phyloP scores from a whole-genome alignment of 1,140 invertebrate genomes.

The Meteorus sp. region DNA sequence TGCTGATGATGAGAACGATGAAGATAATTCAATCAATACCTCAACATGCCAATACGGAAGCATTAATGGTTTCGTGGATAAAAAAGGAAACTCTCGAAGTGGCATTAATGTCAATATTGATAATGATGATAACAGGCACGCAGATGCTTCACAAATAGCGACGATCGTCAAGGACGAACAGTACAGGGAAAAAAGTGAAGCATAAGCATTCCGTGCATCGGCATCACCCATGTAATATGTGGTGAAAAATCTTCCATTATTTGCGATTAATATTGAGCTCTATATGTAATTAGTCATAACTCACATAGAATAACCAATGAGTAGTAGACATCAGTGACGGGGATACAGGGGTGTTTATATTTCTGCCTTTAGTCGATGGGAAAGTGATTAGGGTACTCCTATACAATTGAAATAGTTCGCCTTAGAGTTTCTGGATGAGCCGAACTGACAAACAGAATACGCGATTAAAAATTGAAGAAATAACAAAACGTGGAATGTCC shows the following conservation, averaged over 20 bases:
- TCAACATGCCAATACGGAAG: slow-evolving; percentile 7
- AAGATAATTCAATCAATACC: slow-evolving; percentile 3
- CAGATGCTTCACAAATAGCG: slow-evolving; percentile 16
- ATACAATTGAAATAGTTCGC: too few species aligned
- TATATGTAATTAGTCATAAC: neutral
- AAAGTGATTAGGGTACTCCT: too few species aligned
- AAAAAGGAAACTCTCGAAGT: slow-evolving; percentile 11
- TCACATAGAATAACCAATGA: neutral
- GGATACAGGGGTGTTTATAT: neutral
- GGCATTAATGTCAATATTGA: slow-evolving; percentile 7
- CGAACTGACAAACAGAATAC: too few species aligned
- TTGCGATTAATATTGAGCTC: slow-evolving; percentile 6
- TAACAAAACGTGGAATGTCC: too few species aligned
- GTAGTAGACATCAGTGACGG: slow-evolving; percentile 2
- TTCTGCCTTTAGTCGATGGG: too few species aligned
- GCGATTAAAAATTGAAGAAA: too few species aligned
- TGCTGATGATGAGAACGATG: slow-evolving; percentile 19
- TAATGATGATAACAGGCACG: neutral
- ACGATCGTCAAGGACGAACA: neutral
- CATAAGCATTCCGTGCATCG: neutral
- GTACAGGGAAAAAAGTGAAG: slow-evolving; percentile 2
- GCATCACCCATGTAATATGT: neutral
- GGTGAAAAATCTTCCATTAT: slow-evolving; percentile 22
- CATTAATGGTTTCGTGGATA: slow-evolving; percentile 18
- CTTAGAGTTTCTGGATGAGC: too few species aligned